These are phyloP conservation scores for Hydrolagus affinis DNA, from an alignment of 2,113 vertebrate species.

Conservation along the genomic window DNA sequence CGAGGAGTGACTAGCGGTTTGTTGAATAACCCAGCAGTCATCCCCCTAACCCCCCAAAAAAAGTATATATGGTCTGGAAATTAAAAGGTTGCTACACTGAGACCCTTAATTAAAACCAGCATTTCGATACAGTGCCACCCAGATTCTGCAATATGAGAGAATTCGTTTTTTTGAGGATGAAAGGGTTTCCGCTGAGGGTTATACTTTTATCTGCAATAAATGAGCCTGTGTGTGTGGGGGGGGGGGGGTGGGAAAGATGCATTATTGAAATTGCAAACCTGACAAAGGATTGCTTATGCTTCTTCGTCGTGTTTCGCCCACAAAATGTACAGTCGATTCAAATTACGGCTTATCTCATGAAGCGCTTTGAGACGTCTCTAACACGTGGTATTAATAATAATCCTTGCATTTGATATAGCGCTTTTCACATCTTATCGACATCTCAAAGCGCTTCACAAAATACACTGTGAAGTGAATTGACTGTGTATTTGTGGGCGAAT, in stretches of 20 bases:
- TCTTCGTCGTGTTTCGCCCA: too few species aligned
- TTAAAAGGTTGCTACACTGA: not conserved
- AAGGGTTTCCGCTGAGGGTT: not conserved
- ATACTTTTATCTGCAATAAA: not conserved
- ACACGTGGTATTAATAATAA: too few species aligned
- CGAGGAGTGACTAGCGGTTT: not conserved
- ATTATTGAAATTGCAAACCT: not conserved
- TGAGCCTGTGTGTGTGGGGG: not conserved
- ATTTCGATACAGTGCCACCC: not conserved
- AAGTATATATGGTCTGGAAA: not conserved
- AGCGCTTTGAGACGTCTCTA: too few species aligned
- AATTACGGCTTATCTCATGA: too few species aligned
- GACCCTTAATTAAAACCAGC: constrained; percentile 26
- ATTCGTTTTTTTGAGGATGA: not conserved
- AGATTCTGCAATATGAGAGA: not conserved
- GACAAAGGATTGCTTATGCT: not conserved
- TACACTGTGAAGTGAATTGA: too few species aligned
- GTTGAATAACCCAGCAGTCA: not conserved
- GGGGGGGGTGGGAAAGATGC: not conserved
- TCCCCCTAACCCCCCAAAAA: not conserved
- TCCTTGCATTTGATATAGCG: too few species aligned
- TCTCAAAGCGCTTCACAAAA: too few species aligned
- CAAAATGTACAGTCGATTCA: too few species aligned
- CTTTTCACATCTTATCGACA: too few species aligned
- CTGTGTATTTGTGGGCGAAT: too few species aligned